Base-by-base conservation (phyloP, 1,140 invertebrate genomes). In the Neelides sp. region DNA sequence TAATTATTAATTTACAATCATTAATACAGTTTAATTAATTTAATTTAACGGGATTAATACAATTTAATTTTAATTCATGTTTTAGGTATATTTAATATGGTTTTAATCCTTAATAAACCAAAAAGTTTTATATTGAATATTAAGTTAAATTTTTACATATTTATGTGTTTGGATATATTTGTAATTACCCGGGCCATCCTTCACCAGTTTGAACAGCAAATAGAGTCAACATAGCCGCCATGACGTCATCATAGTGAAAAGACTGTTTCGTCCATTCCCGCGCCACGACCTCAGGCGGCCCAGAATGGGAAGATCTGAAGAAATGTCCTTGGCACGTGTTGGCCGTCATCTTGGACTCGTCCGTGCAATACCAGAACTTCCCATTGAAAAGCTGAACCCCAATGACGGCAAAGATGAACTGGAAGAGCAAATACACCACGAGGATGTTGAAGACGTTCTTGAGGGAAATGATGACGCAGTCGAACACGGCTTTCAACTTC, bases 391-490 rank as follows among this genome's bases (percentile, higher is more conserved):
- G 79, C 76, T 98, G 95, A 65, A 98, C 95, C 69, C 94, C 95
- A 68, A 99, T 98, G 65, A 99, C 95, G 78, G 93, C 94, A 75
- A 99, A 99, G 75, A 98, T 98, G 78, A 99, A 98, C 81, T 98
- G 94, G 78, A 98, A 98, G 66, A 98, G 82, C 78, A 96, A 89
- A 70, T 98, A 99, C 72, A 99, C 95, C 70, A 98, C 96, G 69
- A 98, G 85, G 79, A 98, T 98, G 78, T 98, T 98, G 72, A 97
- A 94, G 70, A 98, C 95, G 73, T 98, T 98, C 78, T 98, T 98
- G 69, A 99, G 79, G 68, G 95, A 98, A 78, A 97, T 98, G 67
- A 98, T 92, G 63, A 99, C 92, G 78, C 95, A 99, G 77, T 99
- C 95, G 75, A 99, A 99, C 65, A 99, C 95, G 68, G 95, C 95